Evolutionary conservation across 2,113 vertebrate genomes (phyloP).

Genomic region (Anhinga rufa): DNA sequence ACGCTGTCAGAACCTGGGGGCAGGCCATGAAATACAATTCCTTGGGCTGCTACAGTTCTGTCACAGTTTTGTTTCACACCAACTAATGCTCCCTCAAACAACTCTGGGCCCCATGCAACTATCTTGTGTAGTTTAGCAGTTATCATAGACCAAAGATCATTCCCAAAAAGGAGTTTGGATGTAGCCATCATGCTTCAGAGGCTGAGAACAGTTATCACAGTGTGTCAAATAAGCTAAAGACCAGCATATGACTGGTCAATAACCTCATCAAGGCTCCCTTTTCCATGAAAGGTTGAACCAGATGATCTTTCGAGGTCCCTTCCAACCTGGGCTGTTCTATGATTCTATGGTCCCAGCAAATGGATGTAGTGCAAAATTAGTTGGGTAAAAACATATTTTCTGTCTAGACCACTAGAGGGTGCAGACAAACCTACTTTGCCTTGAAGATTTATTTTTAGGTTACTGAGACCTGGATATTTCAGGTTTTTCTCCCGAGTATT

Average conservation of each 20-base stretch:
- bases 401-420: slow-evolving; percentile 1
- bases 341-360: not conserved
- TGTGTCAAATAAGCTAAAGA: not conserved
- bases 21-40: not conserved
- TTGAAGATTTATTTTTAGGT: not conserved
- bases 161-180: not conserved
- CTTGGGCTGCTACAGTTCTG: not conserved
- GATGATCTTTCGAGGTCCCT: too few species aligned
- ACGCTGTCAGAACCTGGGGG: not conserved
- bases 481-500: not conserved
- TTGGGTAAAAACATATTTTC: not conserved
- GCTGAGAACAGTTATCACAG: not conserved
- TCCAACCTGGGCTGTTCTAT: too few species aligned
- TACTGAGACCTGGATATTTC: not conserved
- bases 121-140: not conserved
- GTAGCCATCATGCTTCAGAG: not conserved
- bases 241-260: not conserved
- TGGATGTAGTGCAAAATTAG: not conserved
- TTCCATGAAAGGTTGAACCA: too few species aligned
- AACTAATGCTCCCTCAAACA: not conserved
- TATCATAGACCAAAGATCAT: not conserved
- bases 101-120: not conserved
- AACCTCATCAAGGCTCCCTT: too few species aligned
- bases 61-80: not conserved
- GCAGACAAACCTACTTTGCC: not conserved